phyloP scores from a whole-genome alignment of 1,140 invertebrate species.

The Drosophila nigromelanica region DNA sequence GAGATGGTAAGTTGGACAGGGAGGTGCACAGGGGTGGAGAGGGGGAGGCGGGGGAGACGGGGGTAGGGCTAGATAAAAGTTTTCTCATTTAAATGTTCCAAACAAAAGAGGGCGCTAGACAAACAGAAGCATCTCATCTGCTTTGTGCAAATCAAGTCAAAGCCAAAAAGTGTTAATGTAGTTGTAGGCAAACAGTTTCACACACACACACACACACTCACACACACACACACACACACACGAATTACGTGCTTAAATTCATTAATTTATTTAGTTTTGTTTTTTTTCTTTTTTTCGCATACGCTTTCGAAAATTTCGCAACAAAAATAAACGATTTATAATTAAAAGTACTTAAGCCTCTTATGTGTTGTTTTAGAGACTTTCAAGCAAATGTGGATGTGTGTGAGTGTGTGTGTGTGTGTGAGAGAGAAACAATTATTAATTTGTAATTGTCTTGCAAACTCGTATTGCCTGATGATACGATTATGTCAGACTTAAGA shows the following conservation, averaged over 20 bases:
- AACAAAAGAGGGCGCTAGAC: slow-evolving; percentile 54
- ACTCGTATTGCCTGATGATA: slow-evolving; percentile 15
- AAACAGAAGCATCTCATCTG: slow-evolving; percentile 46
- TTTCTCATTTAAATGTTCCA: slow-evolving; percentile 65
- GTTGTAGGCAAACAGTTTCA: slow-evolving; percentile 46
- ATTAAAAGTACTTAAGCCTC: slow-evolving; percentile 42
- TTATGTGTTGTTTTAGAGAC: neutral
- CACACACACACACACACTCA: slow-evolving; percentile 21
- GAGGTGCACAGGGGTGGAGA: neutral
- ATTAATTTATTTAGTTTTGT: slow-evolving; percentile 36
- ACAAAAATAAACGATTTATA: slow-evolving; percentile 29
- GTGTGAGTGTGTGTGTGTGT: too few relatives aligned
- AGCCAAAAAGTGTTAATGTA: slow-evolving; percentile 56
- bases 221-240: slow-evolving; percentile 14
- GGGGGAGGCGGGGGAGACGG: neutral
- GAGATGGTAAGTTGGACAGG: neutral
- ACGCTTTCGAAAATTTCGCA: slow-evolving; percentile 20
- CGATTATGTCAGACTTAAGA: neutral
- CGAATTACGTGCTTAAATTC: slow-evolving; percentile 23
- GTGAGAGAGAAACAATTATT: slow-evolving; percentile 15
- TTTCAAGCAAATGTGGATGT: neutral
- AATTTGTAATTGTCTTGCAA: slow-evolving; percentile 16
- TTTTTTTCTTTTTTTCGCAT: neutral
- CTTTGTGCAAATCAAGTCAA: slow-evolving; percentile 59
- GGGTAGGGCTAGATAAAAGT: slow-evolving; percentile 41